Conservation (phyloP, 1,140 invertebrate species). For the Heliconius eleuchia region DNA sequence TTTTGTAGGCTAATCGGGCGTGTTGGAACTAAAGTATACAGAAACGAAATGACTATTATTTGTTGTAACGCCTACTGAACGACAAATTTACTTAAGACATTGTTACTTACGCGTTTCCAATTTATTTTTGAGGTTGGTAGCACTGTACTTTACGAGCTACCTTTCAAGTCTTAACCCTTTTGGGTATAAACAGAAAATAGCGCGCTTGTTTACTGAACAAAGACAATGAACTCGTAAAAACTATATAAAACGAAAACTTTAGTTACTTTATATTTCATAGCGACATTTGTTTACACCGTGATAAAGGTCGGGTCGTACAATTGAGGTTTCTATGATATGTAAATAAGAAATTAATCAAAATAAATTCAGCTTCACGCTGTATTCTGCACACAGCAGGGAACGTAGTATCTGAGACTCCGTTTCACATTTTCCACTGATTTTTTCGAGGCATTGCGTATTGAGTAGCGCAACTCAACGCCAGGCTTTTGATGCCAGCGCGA, state of each 20-base stretch:
- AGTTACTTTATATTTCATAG: slow-evolving; percentile 44
- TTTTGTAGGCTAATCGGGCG: neutral
- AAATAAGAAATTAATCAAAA: neutral
- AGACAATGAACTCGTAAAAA: slow-evolving; percentile 77
- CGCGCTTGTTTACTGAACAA: slow-evolving; percentile 63
- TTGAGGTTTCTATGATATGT: neutral
- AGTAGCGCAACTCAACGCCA: too few species aligned
- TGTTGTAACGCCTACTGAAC: slow-evolving; percentile 29
- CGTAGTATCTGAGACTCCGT: too few species aligned
- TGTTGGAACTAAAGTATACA: neutral
- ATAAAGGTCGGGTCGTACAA: neutral
- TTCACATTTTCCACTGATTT: too few species aligned
- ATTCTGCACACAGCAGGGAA: too few species aligned
- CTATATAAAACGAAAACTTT: slow-evolving; percentile 56
- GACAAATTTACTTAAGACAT: slow-evolving; percentile 23
- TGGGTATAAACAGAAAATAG: slow-evolving; percentile 37
- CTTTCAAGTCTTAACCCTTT: slow-evolving; percentile 31
- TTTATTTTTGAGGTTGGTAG: slow-evolving; percentile 15
- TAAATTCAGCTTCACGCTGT: too few species aligned
- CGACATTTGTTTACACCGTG: slow-evolving; percentile 5
- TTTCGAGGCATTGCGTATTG: too few species aligned
- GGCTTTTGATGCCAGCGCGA: too few species aligned
- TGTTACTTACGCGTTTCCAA: slow-evolving; percentile 15
- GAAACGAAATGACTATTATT: slow-evolving; percentile 12
- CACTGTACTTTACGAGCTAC: slow-evolving; percentile 27